These are phyloP conservation scores for Chydorus sphaericus DNA, from an alignment of 2,888 invertebrate species.

Conservation along the genomic window DNA sequence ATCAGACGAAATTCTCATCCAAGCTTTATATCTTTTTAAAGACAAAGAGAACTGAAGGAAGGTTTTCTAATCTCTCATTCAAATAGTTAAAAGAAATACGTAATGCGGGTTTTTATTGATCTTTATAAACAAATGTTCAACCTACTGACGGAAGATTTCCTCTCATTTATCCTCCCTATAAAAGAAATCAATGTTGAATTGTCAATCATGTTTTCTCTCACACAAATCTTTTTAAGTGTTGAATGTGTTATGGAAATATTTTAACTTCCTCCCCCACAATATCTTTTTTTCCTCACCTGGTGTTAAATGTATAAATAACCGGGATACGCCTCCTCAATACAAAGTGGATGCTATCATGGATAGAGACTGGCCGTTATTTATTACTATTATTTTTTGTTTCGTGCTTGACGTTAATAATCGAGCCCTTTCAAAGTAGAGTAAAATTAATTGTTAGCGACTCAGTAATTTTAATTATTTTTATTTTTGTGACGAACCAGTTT, in stretches of 20 bases:
- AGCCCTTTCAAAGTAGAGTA: conserved; percentile 10
- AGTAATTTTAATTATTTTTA: background rate
- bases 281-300: conserved; percentile 1
- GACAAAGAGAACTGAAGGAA: background rate
- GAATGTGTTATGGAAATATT: conserved; percentile 6
- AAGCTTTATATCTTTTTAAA: background rate
- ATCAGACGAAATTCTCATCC: background rate
- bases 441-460: background rate
- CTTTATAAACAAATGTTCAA: background rate
- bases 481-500: conserved; percentile 9
- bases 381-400: background rate
- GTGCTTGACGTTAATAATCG: conserved; percentile 9
- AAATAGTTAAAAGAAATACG: too few relatives aligned
- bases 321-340: conserved; percentile 5
- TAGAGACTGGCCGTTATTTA: conserved; percentile 14
- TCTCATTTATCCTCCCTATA: too few relatives aligned
- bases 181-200: too few relatives aligned
- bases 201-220: background rate
- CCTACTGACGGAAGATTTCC: too few relatives aligned
- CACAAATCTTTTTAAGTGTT: background rate
- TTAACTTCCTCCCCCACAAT: too few relatives aligned
- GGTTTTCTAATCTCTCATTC: too few relatives aligned
- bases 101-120: too few relatives aligned
- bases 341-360: conserved; percentile 15
- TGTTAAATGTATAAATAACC: conserved; percentile 2